Evolutionary conservation across 1,140 invertebrate species (phyloP).

Genomic region (Anoplophora glabripennis): DNA sequence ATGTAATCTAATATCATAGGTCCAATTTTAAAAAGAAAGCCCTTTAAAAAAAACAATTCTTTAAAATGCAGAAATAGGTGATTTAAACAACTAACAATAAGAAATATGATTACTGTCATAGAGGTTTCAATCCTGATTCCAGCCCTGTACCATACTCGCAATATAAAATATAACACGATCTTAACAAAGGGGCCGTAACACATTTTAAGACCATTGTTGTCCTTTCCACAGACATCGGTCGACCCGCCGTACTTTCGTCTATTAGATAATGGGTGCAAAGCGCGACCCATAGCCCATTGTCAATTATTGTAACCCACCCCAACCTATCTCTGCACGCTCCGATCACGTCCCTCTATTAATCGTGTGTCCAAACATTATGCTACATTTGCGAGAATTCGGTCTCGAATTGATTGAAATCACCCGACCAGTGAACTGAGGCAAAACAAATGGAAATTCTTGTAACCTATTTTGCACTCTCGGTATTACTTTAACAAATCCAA

Average conservation of each 20-base stretch:
- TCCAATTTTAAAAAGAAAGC: too few species aligned
- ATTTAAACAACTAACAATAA: too few species aligned
- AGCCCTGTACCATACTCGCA: not conserved
- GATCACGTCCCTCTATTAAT: slow-evolving; percentile 23
- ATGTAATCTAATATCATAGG: too few species aligned
- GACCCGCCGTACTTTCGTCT: not conserved
- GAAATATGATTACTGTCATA: too few species aligned
- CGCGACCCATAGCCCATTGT: slow-evolving; percentile 15
- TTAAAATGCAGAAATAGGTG: too few species aligned
- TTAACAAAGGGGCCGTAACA: slow-evolving; percentile 9
- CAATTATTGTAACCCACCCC: slow-evolving; percentile 18
- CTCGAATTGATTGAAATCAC: slow-evolving; percentile 1
- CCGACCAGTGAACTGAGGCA: not conserved
- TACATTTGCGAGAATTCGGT: slow-evolving; percentile 24
- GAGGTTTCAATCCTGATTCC: not conserved
- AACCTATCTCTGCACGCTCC: slow-evolving; percentile 8
- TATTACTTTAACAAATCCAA: too few species aligned
- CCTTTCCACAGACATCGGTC: slow-evolving; percentile 14
- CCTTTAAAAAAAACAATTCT: too few species aligned
- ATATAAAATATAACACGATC: not conserved
- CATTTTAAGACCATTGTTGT: slow-evolving; percentile 21
- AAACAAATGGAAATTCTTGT: not conserved
- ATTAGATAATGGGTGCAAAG: slow-evolving; percentile 21
- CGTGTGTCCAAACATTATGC: slow-evolving; percentile 26
- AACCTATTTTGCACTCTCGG: too few species aligned